Conservation (phyloP, 2,888 invertebrate species). For the Ornithoptera alexandrae region DNA sequence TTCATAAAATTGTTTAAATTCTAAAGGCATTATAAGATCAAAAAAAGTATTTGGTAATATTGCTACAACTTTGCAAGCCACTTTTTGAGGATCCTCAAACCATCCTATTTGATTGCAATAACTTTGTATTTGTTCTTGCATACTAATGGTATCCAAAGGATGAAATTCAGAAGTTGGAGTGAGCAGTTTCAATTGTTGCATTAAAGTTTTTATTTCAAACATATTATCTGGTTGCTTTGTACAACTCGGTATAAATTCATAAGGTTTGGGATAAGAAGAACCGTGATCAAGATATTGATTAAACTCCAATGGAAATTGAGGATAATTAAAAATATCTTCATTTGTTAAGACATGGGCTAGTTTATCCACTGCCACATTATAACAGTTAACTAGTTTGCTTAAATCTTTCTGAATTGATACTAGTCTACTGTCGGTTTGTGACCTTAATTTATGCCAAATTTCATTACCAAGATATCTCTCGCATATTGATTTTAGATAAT, state of each 20-base stretch:
- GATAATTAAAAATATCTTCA: constrained; percentile 79
- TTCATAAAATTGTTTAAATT: constrained; percentile 62
- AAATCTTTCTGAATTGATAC: constrained; percentile 75
- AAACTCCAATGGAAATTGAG: constrained; percentile 84
- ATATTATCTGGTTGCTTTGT: constrained; percentile 79
- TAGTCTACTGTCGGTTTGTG: constrained; percentile 60
- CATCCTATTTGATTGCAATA: constrained; percentile 76
- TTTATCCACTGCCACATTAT: constrained; percentile 84
- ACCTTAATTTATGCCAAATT: constrained; percentile 80
- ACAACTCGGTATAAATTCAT: constrained; percentile 83
- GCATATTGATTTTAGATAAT: constrained; percentile 78
- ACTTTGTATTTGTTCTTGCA: constrained; percentile 69
- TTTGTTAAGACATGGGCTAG: constrained; percentile 81
- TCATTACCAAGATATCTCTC: constrained; percentile 80
- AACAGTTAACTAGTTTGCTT: constrained; percentile 80
- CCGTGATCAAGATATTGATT: constrained; percentile 71
- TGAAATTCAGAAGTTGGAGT: constrained; percentile 66
- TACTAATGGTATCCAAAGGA: constrained; percentile 57
- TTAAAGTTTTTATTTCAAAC: constrained; percentile 68
- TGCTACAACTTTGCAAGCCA: constrained; percentile 74
- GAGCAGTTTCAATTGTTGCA: constrained; percentile 80
- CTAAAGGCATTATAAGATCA: constrained; percentile 55
- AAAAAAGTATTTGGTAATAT: constrained; percentile 62
- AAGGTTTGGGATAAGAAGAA: constrained; percentile 80
- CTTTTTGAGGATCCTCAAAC: constrained; percentile 68